phyloP scores from a whole-genome alignment of 2,113 vertebrate genomes.

The Piprites chloris region DNA sequence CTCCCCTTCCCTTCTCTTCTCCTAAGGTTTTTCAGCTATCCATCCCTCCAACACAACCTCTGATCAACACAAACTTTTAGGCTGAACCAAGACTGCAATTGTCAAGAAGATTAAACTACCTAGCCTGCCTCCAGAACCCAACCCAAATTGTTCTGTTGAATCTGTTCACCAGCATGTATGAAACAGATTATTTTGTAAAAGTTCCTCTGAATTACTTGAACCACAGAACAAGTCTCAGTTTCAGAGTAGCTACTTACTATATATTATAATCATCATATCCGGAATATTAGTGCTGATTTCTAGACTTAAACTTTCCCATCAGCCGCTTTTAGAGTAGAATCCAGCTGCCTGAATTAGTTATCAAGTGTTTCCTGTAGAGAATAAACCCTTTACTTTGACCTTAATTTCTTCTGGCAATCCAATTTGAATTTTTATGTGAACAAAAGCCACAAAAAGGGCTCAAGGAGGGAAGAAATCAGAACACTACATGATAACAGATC shows the following conservation, averaged over 20 bases:
- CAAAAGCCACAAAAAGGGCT: neutral
- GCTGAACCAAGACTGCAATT: neutral
- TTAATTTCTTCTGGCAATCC: slow-evolving; percentile 33
- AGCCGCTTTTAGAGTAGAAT: neutral
- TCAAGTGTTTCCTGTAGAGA: slow-evolving; percentile 31
- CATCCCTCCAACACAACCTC: neutral
- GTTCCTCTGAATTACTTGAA: neutral
- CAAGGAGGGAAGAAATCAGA: neutral
- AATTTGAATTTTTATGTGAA: slow-evolving; percentile 28
- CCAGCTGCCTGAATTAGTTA: slow-evolving; percentile 9
- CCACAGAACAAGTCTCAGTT: neutral
- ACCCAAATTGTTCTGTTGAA: neutral
- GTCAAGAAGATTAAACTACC: neutral
- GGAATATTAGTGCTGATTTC: slow-evolving; percentile 9
- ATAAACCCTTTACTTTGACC: neutral
- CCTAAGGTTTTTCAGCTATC: neutral
- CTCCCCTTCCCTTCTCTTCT: neutral
- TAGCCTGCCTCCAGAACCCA: neutral
- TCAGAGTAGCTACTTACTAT: neutral
- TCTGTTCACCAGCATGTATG: neutral
- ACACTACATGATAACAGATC: neutral
- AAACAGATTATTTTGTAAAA: neutral
- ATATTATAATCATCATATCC: neutral
- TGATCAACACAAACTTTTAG: neutral
- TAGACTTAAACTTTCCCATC: neutral